Base-by-base conservation (phyloP, 2,797 vertebrate species). In the Macropodus opercularis region DNA sequence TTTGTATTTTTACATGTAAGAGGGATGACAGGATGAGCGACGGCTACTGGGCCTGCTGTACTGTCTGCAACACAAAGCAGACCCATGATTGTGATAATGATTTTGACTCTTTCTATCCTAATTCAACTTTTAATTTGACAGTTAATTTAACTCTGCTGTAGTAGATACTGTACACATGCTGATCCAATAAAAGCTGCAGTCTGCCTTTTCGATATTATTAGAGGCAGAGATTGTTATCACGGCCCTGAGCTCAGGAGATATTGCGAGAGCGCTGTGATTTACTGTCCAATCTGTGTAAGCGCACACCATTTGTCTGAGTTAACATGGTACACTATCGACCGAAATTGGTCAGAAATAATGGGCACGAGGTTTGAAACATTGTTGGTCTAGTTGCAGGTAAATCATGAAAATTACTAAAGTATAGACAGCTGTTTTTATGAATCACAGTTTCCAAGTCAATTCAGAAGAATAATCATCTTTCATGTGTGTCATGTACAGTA, bases 261-360 rank as follows among this genome's bases (percentile, higher is more conserved):
- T 51, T 57, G 29, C 39, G 12, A 61, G 31, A 67, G 44, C 40
- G 27, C 47, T 18, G 21, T 69, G 64, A 76, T 74, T 70, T 70
- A 80, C 40, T 24, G 41, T 55, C 51, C 47, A 54, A 55, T 67
- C 24, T 53, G 42, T 58, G 39, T 58, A 65, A 62, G 60, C 46
- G 1, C 57, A 56, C 22, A 19, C 60, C 63, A 72, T 87, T 75
- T 62, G 39, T 74, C 52, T 72, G 64, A 73, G 54, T 77, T 75
- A 67, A 72, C 19, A 14, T 31, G 64, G 61, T 46, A 14, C 27
- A 29, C 17, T 14, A 19, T 2, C 17, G 60, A 63, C 34, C 48
- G 41, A 59, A 46, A 57, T 38, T 44, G 57, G 53, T 63, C 27
- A 52, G 55, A 56, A 66, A 60, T 63, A 63, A 79, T 72, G 49